Percentiles rank a stretch among this genome's conserved stretches.
phyloP scores from a whole-genome alignment of 1,140 invertebrate species.

The Procambarus virginalis region DNA sequence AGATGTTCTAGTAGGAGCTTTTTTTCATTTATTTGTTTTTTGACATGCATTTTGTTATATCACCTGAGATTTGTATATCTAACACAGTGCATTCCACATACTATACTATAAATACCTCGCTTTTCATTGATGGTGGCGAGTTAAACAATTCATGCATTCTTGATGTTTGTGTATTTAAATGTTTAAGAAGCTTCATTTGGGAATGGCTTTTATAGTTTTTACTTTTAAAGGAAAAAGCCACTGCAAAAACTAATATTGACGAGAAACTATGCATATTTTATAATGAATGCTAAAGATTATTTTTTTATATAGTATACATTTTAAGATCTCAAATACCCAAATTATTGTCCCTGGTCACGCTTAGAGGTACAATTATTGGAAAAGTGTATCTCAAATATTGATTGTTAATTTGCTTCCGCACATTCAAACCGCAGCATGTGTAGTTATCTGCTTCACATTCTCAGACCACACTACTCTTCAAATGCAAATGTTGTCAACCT shows the following conservation, averaged over 20 bases:
- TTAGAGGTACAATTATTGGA: too few species aligned
- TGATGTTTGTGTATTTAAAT: not conserved
- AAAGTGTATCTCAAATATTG: too few species aligned
- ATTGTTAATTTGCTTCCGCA: too few species aligned
- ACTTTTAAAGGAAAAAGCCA: not conserved
- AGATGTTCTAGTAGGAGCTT: constrained; percentile 36
- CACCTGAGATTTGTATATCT: not conserved
- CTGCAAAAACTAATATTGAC: too few species aligned
- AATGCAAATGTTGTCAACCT: too few species aligned
- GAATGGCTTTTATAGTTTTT: constrained; percentile 13
- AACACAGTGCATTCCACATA: not conserved
- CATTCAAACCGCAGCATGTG: too few species aligned
- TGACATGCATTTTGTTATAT: not conserved
- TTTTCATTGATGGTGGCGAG: not conserved
- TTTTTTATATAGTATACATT: too few species aligned
- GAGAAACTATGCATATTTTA: not conserved
- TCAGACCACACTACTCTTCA: too few species aligned
- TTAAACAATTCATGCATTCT: not conserved
- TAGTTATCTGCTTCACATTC: too few species aligned
- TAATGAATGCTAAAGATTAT: not conserved
- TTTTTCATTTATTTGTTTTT: not conserved
- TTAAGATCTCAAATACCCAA: too few species aligned
- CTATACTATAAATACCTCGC: not conserved
- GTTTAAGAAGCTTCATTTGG: not conserved
- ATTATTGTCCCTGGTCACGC: too few species aligned